phyloP scores from a whole-genome alignment of 2,888 invertebrate genomes.

The Idaea biselata region DNA sequence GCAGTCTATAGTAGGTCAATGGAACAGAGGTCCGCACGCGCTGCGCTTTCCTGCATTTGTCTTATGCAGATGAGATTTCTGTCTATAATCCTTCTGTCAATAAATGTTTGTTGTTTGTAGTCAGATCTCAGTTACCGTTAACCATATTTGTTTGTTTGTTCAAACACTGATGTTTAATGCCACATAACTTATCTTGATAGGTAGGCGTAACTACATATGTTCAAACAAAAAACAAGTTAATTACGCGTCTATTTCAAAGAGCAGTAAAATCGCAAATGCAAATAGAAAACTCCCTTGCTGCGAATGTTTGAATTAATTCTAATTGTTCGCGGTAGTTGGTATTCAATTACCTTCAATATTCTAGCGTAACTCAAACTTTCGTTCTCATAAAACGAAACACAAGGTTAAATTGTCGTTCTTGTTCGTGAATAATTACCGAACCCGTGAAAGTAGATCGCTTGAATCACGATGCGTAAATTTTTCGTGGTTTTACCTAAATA shows the following conservation, averaged over 20 bases:
- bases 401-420: constrained; percentile 1
- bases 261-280: neutral
- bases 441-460: neutral
- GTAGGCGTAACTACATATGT: neutral
- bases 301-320: neutral
- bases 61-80: constrained; percentile 52
- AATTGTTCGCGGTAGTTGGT: constrained; percentile 1
- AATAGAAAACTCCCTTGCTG: neutral
- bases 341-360: constrained; percentile 1
- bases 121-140: constrained; percentile 7
- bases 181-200: neutral
- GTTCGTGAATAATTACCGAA: neutral
- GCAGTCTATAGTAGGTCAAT: constrained; percentile 62
- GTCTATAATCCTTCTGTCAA: constrained; percentile 20
- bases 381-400: constrained; percentile 1
- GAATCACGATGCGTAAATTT: constrained; percentile 1
- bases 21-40: constrained; percentile 56
- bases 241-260: neutral
- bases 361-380: constrained; percentile 1
- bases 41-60: constrained; percentile 66
- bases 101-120: constrained; percentile 18
- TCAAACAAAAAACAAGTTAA: neutral
- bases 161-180: constrained; percentile 10
- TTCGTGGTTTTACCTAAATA: neutral
- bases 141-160: constrained; percentile 8